Base-by-base conservation (phyloP, 2,888 invertebrate genomes). In the Geotrupes spiniger region DNA sequence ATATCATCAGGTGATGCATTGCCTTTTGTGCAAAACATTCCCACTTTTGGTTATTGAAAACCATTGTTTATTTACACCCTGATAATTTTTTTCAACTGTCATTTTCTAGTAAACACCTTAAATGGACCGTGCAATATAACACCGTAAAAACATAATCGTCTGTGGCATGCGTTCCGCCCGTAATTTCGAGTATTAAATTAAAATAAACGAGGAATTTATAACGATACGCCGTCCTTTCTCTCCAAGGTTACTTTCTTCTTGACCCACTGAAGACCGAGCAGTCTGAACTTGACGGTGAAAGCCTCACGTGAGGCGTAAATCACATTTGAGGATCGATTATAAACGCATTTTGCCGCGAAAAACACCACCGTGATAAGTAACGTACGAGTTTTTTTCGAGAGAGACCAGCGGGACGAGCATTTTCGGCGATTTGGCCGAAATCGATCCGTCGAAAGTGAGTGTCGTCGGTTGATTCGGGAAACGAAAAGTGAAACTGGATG, bases 271-370 rank as follows among this genome's bases (percentile, higher is more conserved):
- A 55, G 49, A 47, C 57, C 44, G 51, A 47, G 12, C 58, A 62
- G 61, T 61, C 57, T 53, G 57, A 57, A 46, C 53, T 51, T 56
- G 61, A 59, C 57, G 61, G 65, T 63, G 65, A 65, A 65, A 65
- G 63, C 61, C 56, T 50, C 49, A 51, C 53, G 53, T 50, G 56
- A 54, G 46, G 46, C 51, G 41, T 42, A 45, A 49, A 31, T 11
- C 49, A 53, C 55, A 56, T 46, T 57, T 21, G 3, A 21, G 6
- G 6, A 21, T 21, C 21, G 21, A 21, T 4, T 6, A 21, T 21
- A 21, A 21, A 21, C 57, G 54, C 58, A 21, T 4, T 4, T 21
- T 21, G 3, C 3, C 3, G 6, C 21, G 6, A 21, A 21, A 21
- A 21, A 21, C 54, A 55, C 52, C 46, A 52, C 26, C 46, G 28